Evolutionary conservation across 2,113 vertebrate genomes (phyloP), one percentile per base, ranked within the genome.

Genomic region (Paraplagusia blochii): DNA sequence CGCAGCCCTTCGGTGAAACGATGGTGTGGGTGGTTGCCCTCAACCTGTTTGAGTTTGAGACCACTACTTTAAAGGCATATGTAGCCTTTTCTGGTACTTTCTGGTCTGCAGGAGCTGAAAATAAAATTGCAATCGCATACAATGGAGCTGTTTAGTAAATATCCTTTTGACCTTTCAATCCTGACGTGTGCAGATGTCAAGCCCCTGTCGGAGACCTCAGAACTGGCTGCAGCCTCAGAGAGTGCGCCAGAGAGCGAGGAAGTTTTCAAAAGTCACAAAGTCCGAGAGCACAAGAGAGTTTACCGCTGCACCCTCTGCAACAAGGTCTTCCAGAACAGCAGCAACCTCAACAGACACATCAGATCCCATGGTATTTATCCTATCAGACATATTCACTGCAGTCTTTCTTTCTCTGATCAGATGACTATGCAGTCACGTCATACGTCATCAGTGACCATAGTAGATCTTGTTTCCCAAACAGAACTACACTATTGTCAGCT

Each of bases 281-380:
- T 59, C 63, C 90, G 93, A 43, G 96, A 98, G 79, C 95, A 94
- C 87, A 94, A 94, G 77, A 87, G 94, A 12, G 90, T 96, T 9
- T 95, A 97, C 84, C 93, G 95, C 81, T 99, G 97, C 79, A 86
- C 90, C 48, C 90, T 94, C 78, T 99, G 97, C 87, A 95, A 84
- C 76, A 98, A 98, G 85, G 80, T 94, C 85, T 99, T 99, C 89
- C 95, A 97, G 90, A 99, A 99, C 91, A 98, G 96, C 93, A 99
- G 97, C 91, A 99, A 99, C 86, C 92, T 98, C 69, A 99, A 97
- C 91, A 80, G 97, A 40, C 97, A 99, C 77, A 88, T 98, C 82
- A 93, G 97, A 17, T 99, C 97, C 1, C 97, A 99, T 0, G 96
- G 97, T 99, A 86, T 0, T 16, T 4, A 4, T 38, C 36, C 36